A percentile compares a stretch with the other conserved stretches of the same genome.
Conservation (phyloP, 2,888 invertebrate species). For the Sesia bembeciformis region DNA sequence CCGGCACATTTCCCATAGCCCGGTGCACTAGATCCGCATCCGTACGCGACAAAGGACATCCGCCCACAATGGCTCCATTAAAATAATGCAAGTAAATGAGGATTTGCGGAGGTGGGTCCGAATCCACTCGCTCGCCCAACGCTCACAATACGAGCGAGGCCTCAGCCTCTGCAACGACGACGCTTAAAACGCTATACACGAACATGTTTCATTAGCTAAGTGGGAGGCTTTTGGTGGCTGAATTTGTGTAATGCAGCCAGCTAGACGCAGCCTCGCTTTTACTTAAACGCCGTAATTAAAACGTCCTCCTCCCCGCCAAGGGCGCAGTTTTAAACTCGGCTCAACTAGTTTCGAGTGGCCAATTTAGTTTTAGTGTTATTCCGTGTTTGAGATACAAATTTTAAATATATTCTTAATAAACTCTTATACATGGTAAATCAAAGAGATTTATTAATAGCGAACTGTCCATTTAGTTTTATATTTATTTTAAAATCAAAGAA, state of each 20-base stretch:
- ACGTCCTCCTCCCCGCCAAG: conserved; percentile 54
- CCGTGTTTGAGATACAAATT: conserved; percentile 43
- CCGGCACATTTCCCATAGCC: conserved; percentile 60
- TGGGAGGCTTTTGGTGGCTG: conserved; percentile 71
- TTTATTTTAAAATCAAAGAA: too few species aligned
- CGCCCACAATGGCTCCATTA: conserved; percentile 73
- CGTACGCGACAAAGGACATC: conserved; percentile 66
- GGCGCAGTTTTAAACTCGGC: conserved; percentile 66
- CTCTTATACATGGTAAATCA: too few species aligned
- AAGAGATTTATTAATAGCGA: too few species aligned
- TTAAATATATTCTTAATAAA: conserved; percentile 5
- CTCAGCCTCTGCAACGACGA: conserved; percentile 33
- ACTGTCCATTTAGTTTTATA: too few species aligned
- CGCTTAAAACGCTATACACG: conserved; percentile 68
- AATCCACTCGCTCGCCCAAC: conserved; percentile 52
- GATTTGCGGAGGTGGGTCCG: conserved; percentile 66
- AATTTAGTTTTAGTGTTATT: conserved; percentile 64
- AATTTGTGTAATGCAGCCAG: conserved; percentile 70
- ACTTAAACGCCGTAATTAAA: conserved; percentile 73
- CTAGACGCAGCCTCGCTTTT: conserved; percentile 64
- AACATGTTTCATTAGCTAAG: conserved; percentile 76
- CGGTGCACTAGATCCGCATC: conserved; percentile 49
- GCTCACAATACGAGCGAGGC: conserved; percentile 47
- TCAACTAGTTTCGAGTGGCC: conserved; percentile 64
- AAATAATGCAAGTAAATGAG: conserved; percentile 75